Evolutionary conservation across 2,797 vertebrate species (phyloP), one percentile per base, ranked within the genome.

Genomic region (Siniperca obscura): DNA sequence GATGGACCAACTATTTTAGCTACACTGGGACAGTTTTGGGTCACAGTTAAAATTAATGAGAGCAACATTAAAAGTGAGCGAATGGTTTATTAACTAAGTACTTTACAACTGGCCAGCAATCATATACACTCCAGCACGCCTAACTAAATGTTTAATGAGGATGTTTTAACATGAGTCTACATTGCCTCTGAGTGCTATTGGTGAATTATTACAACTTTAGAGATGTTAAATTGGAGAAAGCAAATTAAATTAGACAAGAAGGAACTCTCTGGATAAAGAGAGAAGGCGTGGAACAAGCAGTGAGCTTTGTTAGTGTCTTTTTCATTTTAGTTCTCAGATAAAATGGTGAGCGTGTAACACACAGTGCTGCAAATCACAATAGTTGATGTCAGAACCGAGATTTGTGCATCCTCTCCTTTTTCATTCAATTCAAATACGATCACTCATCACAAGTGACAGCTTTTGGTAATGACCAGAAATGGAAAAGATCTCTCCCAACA

Each of bases 191-290:
- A 75, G 40, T 12, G 65, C 53, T 57, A 78, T 7, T 46, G 22
- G 62, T 80, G 66, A 81, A 74, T 70, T 81, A 89, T 65, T 88
- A 61, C 74, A 70, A 46, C 59, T 64, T 74, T 55, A 75, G 22
- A 44, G 42, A 70, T 59, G 76, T 67, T 59, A 77, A 87, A 60
- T 73, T 50, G 11, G 69, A 4, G n/a, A 72, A 74, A 70, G 17
- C 9, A 55, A 74, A 75, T 80, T 68, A 84, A 84, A 83, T 78
- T 52, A 69, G 50, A 75, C 73, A 83, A n/a, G 38, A 42, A 77
- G 48, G 19, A 74, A 66, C 42, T 70, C 42, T 72, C 19, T 21
- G 25, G 36, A 30, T 69, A 16, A 71, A 70, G 17, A 78, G n/a
- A 52, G 21, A 25, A 53, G 60, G 38, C 9, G 5, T 30, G 42